Base-by-base conservation (phyloP, 2,797 vertebrate species). In the Sebastes iracundus region DNA sequence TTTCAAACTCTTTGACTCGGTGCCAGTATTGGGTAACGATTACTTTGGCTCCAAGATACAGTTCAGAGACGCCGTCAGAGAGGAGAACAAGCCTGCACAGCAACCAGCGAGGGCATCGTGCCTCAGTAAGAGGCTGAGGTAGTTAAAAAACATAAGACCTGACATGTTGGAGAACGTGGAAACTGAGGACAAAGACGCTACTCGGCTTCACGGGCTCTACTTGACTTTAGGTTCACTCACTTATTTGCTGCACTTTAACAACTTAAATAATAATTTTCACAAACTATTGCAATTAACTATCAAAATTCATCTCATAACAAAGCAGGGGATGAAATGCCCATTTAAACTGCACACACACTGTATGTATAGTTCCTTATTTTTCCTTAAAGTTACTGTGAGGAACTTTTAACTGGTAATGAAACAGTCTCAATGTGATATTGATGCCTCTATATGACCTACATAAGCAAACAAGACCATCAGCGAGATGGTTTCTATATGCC, bases 61-160 rank as follows among this genome's bases (percentile, higher is more conserved):
- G 75, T 58, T 81, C 32, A 68, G 56, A 75, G 61, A 46, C 2
- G 49, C 23, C 11, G 18, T 56, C 49, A 20, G 49, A 55, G 12
- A 13, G 2, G n/a, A 23, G 46, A 70, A 82, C 81, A 77, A 77
- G 85, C 60, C 79, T 25, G 65, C 52, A 70, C 82, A 76, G 60
- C 59, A 72, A 74, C 68, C 32, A 3, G 49, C 10, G 20, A 63
- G 13, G 71, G 53, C 69, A 75, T 32, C 70, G 8, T 4, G 23
- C 55, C 35, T 53, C 77, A 42, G 5, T 65, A 0, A 3, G 68
- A 71, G 33, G 27, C 42, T 74, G 72, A 71, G 61, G 61, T 13
- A 11, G 56, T 65, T 25, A 58, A 22, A 58, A 53, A 38, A 63
- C 27, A 79, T 79, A 46, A 74, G 74, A 86, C 27, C 74, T 72